Conservation (phyloP, 2,113 vertebrate species). For the Fregetta grallaria region DNA sequence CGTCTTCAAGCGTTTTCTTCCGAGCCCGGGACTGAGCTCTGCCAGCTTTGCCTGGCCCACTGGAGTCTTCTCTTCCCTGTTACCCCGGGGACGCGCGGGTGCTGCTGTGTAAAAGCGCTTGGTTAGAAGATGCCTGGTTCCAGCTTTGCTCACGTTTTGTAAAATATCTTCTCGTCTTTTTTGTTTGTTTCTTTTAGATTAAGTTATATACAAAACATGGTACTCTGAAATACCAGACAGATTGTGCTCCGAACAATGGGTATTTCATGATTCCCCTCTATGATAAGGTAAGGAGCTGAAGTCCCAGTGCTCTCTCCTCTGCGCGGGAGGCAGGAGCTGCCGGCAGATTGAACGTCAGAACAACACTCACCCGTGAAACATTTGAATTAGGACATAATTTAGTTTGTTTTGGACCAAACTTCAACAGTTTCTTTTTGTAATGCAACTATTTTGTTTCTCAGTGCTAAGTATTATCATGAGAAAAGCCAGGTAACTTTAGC, state of each 20-base stretch:
- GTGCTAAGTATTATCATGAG: not conserved
- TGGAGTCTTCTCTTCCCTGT: not conserved
- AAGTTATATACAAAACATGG: slow-evolving; percentile 98
- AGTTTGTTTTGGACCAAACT: not conserved
- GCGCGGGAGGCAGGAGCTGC: not conserved
- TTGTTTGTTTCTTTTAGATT: slow-evolving; percentile 76
- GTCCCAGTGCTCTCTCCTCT: accelerated
- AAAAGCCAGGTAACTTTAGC: not conserved
- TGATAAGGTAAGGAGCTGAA: slow-evolving; percentile 86
- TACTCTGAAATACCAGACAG: slow-evolving; percentile 96
- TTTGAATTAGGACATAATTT: not conserved
- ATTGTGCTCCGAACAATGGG: slow-evolving; percentile 97
- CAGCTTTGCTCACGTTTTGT: not conserved
- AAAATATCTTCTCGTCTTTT: not conserved
- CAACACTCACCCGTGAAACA: accelerated
- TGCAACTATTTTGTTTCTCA: not conserved
- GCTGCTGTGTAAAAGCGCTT: not conserved
- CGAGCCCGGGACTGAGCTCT: too few relatives aligned
- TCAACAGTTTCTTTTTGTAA: not conserved
- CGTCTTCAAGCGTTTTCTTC: too few relatives aligned
- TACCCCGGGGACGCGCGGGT: not conserved
- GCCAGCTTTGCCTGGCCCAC: not conserved
- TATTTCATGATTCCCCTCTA: slow-evolving; percentile 99
- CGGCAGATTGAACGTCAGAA: accelerated
- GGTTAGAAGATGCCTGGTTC: too few relatives aligned